Percentiles rank a stretch among this genome's conserved stretches.
These are phyloP conservation scores for Vidua chalybeata DNA, from an alignment of 2,113 vertebrate genomes.

Conservation along the genomic window DNA sequence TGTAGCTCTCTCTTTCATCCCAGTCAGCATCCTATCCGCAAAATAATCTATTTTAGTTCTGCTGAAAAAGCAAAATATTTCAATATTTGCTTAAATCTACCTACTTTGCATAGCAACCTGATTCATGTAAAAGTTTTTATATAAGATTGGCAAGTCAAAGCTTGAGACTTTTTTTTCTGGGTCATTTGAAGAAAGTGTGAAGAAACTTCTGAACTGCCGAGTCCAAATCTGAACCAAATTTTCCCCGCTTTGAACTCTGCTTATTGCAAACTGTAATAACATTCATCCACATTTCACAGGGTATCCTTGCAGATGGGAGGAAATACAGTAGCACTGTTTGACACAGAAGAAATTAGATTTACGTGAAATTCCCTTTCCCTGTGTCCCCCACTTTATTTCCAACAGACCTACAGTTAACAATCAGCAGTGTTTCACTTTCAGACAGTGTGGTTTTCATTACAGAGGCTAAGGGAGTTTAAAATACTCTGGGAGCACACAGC, in stretches of 20 bases:
- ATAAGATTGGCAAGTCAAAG: background rate
- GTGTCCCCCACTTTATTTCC: constrained; percentile 59
- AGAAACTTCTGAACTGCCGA: constrained; percentile 48
- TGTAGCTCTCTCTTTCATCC: constrained; percentile 6
- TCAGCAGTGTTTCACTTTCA: constrained; percentile 55
- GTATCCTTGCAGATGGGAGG: constrained; percentile 49
- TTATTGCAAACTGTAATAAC: constrained; percentile 60
- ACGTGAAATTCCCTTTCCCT: constrained; percentile 62
- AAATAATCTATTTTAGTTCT: constrained; percentile 48
- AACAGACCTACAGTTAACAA: constrained; percentile 60
- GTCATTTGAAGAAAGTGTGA: constrained; percentile 50
- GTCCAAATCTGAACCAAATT: constrained; percentile 60
- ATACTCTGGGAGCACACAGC: background rate
- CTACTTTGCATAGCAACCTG: constrained; percentile 36
- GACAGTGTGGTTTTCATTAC: constrained; percentile 66
- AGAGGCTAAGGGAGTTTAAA: constrained; percentile 48
- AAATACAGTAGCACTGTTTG: constrained; percentile 66
- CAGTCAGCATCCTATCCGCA: background rate
- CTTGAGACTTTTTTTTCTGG: background rate
- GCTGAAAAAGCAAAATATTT: constrained; percentile 40
- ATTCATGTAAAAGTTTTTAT: background rate
- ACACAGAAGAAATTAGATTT: constrained; percentile 72
- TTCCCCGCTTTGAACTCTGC: constrained; percentile 45
- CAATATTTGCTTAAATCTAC: constrained; percentile 44
- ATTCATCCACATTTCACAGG: constrained; percentile 58